Evolutionary conservation across 2,888 invertebrate genomes (phyloP).

Genomic region (Cantharis lateralis): DNA sequence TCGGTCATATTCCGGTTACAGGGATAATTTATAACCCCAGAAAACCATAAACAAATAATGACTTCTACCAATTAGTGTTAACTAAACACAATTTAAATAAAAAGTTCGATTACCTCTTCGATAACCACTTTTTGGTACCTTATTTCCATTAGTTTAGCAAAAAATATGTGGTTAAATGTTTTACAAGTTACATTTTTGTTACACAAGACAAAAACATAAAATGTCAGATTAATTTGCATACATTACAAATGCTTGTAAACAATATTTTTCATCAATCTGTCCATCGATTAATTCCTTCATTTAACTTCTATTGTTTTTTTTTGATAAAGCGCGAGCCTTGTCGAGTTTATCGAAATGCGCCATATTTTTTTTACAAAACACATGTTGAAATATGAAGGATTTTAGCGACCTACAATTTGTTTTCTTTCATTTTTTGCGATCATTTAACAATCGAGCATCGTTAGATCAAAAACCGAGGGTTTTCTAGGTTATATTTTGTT

Average conservation of each 20-base stretch:
- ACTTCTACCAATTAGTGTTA: slow-evolving; percentile 26
- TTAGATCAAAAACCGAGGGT: background rate
- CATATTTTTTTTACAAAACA: background rate
- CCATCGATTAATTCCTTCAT: background rate
- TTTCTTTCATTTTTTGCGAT: too few relatives aligned
- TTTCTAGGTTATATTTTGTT: background rate
- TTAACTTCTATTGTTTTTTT: background rate
- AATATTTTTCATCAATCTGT: slow-evolving; percentile 7
- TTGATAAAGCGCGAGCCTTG: background rate
- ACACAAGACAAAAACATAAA: slow-evolving; percentile 13
- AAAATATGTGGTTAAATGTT: slow-evolving; percentile 1
- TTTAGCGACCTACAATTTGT: background rate
- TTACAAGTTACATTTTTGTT: slow-evolving; percentile 14
- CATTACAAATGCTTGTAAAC: slow-evolving; percentile 9
- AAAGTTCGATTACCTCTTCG: slow-evolving; percentile 13
- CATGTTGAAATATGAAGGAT: background rate
- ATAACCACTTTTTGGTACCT: slow-evolving; percentile 1
- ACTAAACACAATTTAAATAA: slow-evolving; percentile 16
- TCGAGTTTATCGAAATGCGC: background rate
- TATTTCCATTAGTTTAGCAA: background rate
- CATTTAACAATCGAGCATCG: too few relatives aligned
- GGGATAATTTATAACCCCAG: slow-evolving; percentile 38
- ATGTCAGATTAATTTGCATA: slow-evolving; percentile 14
- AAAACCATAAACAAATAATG: background rate
- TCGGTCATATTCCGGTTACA: slow-evolving; percentile 39